These are phyloP conservation scores for Macrotus californicus DNA, from an alignment of 2,113 vertebrate species.

Conservation along the genomic window DNA sequence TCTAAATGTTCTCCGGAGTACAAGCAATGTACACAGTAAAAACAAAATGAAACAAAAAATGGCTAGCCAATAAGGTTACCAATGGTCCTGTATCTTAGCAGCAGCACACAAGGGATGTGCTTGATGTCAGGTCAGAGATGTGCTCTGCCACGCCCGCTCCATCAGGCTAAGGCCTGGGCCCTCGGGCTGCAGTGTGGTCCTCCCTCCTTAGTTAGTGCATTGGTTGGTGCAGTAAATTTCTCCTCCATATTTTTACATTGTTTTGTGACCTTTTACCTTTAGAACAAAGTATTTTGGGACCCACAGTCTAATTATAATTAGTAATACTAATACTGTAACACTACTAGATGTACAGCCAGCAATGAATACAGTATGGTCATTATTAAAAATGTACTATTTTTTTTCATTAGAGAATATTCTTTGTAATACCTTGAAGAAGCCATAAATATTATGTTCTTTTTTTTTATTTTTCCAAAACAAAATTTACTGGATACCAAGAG, in stretches of 20 bases:
- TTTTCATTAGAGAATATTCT: neutral
- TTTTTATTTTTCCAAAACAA: neutral
- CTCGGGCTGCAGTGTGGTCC: neutral
- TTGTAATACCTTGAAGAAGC: neutral
- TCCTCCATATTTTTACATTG: too few relatives aligned
- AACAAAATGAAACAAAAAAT: neutral
- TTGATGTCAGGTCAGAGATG: too few relatives aligned
- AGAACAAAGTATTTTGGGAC: neutral
- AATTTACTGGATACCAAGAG: neutral
- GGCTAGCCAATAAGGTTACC: neutral
- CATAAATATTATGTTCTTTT: neutral
- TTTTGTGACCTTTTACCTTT: neutral
- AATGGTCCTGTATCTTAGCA: neutral
- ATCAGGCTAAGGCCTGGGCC: neutral
- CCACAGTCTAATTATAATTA: neutral
- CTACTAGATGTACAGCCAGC: neutral
- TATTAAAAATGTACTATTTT: neutral
- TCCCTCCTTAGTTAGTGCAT: neutral
- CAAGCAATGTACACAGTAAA: neutral
- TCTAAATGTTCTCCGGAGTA: neutral
- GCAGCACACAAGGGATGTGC: neutral
- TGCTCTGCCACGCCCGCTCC: fast-evolving
- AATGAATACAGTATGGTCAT: neutral
- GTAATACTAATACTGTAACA: neutral
- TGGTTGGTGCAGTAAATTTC: neutral